These are phyloP conservation scores for Maconellicoccus hirsutus DNA, from an alignment of 1,140 invertebrate genomes.

Conservation along the genomic window DNA sequence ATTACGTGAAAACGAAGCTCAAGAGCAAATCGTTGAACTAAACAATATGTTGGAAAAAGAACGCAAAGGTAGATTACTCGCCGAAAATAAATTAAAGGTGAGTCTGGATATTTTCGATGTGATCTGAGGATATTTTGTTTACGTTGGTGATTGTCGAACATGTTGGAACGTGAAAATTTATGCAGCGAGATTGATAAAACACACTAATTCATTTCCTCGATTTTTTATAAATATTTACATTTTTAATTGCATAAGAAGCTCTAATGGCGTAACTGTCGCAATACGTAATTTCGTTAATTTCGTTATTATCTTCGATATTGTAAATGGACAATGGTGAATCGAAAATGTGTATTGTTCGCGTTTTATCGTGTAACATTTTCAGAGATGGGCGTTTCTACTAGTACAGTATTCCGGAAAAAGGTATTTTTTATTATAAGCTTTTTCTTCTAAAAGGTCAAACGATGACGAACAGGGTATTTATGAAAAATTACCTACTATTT, in stretches of 20 bases:
- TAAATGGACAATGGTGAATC: no score
- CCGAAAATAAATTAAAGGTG: conserved; percentile 39
- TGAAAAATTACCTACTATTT: not conserved
- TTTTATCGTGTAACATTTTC: no score
- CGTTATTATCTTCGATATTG: no score
- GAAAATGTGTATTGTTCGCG: no score
- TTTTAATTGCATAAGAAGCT: not conserved
- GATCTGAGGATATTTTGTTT: no score
- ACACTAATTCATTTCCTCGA: not conserved
- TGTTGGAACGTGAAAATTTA: no score
- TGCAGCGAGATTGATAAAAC: not conserved
- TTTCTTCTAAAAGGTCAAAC: not conserved
- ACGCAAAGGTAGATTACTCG: conserved; percentile 36
- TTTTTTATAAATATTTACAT: not conserved
- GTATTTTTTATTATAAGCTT: not conserved
- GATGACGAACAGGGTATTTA: not conserved
- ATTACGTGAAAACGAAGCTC: conserved; percentile 56
- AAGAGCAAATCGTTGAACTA: conserved; percentile 42
- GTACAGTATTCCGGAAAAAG: not conserved
- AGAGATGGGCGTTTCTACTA: not conserved
- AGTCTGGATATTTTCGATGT: not conserved
- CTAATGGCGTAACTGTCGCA: not conserved
- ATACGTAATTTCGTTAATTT: no score
- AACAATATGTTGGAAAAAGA: conserved; percentile 45
- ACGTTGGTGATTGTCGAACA: no score